phyloP scores from a whole-genome alignment of 2,888 invertebrate genomes.

The Exephanes ischioxanthus region DNA sequence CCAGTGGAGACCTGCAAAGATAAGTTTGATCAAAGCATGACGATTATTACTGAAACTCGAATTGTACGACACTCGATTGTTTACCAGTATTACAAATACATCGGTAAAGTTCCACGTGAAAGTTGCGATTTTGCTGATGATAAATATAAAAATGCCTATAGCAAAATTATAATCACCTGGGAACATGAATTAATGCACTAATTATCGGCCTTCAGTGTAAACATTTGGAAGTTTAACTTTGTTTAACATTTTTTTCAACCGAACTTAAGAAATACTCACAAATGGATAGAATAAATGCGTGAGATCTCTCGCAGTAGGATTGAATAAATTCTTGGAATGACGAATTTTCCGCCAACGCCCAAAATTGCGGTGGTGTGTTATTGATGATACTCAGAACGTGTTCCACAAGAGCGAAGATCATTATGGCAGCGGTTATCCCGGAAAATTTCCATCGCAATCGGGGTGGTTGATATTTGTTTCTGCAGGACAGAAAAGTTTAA shows the following conservation, averaged over 20 bases:
- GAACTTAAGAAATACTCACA: slow-evolving; percentile 70
- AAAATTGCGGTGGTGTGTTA: slow-evolving; percentile 71
- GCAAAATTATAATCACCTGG: slow-evolving; percentile 78
- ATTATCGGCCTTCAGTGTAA: not conserved
- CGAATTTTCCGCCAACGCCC: slow-evolving; percentile 67
- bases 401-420: slow-evolving; percentile 78
- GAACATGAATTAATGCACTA: slow-evolving; percentile 50
- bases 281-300: slow-evolving; percentile 78
- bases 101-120: slow-evolving; percentile 92
- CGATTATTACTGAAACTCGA: slow-evolving; percentile 1
- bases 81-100: slow-evolving; percentile 89
- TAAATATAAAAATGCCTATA: slow-evolving; percentile 79
- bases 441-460: slow-evolving; percentile 79
- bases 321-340: slow-evolving; percentile 76
- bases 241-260: not conserved
- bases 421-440: slow-evolving; percentile 73
- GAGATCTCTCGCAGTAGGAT: slow-evolving; percentile 77
- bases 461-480: slow-evolving; percentile 74
- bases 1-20: slow-evolving; percentile 84
- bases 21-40: slow-evolving; percentile 7
- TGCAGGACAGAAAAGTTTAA: slow-evolving; percentile 55
- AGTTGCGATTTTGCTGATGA: slow-evolving; percentile 88
- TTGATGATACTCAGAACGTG: slow-evolving; percentile 80
- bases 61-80: slow-evolving; percentile 83
- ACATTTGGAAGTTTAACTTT: slow-evolving; percentile 1